Evolutionary conservation across 2,113 vertebrate genomes (phyloP), one percentile per base, ranked within the genome.

Genomic region (Myanophis thanlyinensis): DNA sequence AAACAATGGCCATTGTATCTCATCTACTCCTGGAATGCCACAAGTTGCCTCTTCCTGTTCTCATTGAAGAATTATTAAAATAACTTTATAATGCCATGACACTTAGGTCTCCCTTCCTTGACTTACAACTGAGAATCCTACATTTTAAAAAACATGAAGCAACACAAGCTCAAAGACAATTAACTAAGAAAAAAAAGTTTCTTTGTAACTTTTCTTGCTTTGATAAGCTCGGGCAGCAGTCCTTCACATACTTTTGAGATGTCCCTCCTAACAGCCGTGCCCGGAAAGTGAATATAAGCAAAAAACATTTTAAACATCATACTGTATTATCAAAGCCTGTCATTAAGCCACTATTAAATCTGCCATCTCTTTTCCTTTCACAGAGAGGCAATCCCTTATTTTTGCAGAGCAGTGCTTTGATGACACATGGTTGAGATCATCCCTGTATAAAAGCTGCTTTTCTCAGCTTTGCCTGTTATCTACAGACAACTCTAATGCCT

Each of bases 181-280:
- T 46, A 93, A 3, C 35, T 35, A 49, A 59, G 51, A 59, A 9
- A n/a, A 13, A n/a, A 22, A 49, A n/a, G 27, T 30, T 8, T 56
- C 1, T 35, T 12, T 85, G 62, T 56, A 80, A 73, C 22, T 54
- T n/a, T 40, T 46, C 12, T 93, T 53, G 35, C 30, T 88, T 89
- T 40, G 15, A 35, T 44, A 88, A 73, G n/a, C 13, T 54, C 25
- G 44, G 46, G 10, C 9, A 84, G 49, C 23, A 48, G 20, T 84
- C 49, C 44, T 84, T 88, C 25, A 46, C 87, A 8, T 22, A 40
- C 5, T 49, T 20, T 56, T 15, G 73, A 80, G 62, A 48, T 35
- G 22, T 18, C 4, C 9, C 18, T n/a, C 49, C 27, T 8, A 5
- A 0, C 0, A 18, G 30, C 90, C 0, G 0, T 0, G 67, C 44